phyloP scores from a whole-genome alignment of 2,888 invertebrate species.

The Patella depressa region DNA sequence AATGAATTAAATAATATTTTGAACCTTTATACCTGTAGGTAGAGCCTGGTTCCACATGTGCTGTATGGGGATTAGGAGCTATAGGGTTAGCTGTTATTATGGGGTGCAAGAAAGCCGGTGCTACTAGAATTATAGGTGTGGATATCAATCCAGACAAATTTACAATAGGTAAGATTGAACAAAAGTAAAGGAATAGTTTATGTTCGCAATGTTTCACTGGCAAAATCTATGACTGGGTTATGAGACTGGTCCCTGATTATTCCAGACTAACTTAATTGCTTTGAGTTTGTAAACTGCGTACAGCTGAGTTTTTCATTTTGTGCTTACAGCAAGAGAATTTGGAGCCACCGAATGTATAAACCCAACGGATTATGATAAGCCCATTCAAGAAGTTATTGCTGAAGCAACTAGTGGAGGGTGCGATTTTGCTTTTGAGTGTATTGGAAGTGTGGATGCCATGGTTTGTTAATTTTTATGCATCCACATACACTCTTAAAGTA shows the following conservation, averaged over 20 bases:
- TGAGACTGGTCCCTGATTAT: no score
- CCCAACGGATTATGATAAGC: slow-evolving; percentile 79
- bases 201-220: no score
- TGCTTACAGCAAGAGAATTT: slow-evolving; percentile 81
- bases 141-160: slow-evolving; percentile 73
- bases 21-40: slow-evolving; percentile 73
- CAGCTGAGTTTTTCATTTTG: no score
- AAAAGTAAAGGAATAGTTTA: no score
- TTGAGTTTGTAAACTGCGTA: no score
- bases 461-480: slow-evolving; percentile 43
- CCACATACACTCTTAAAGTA: no score
- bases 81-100: slow-evolving; percentile 71
- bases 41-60: slow-evolving; percentile 72
- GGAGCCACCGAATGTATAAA: slow-evolving; percentile 96
- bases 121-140: slow-evolving; percentile 68
- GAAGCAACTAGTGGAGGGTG: slow-evolving; percentile 94
- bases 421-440: slow-evolving; percentile 98
- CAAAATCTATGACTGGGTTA: no score
- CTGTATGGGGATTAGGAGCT: slow-evolving; percentile 72
- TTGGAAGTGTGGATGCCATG: slow-evolving; percentile 84
- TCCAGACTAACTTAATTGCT: no score
- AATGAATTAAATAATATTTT: background rate
- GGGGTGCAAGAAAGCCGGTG: slow-evolving; percentile 71
- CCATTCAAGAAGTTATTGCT: slow-evolving; percentile 88
- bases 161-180: slow-evolving; percentile 63